phyloP scores from a whole-genome alignment of 1,140 invertebrate species.

The Drosophila pseudoananassae region DNA sequence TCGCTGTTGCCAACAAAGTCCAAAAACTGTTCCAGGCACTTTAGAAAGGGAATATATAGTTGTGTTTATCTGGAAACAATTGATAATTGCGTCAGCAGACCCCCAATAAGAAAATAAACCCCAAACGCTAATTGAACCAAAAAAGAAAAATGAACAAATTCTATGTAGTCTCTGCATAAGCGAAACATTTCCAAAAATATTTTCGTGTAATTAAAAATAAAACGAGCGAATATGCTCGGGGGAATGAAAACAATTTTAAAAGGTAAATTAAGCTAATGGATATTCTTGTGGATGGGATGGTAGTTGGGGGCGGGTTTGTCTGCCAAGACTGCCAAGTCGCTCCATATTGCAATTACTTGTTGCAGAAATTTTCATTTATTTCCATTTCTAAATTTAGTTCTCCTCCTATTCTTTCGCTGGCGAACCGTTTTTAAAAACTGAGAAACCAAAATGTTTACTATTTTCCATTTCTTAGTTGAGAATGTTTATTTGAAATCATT shows the following conservation, averaged over 20 bases:
- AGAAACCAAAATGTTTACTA: conserved; percentile 41
- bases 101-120: background rate
- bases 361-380: conserved; percentile 41
- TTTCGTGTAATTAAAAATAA: conserved; percentile 39
- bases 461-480: conserved; percentile 8
- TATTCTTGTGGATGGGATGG: conserved; percentile 1
- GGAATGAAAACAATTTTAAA: conserved; percentile 69
- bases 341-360: conserved; percentile 71
- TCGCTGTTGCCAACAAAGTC: conserved; percentile 22
- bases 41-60: conserved; percentile 21
- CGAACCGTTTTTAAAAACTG: conserved; percentile 17
- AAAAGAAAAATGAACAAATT: background rate
- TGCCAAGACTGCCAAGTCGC: conserved; percentile 27
- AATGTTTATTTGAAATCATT: conserved; percentile 56
- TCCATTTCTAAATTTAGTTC: conserved; percentile 48
- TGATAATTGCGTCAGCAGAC: conserved; percentile 68
- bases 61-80: conserved; percentile 55
- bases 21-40: background rate
- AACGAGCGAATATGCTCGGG: conserved; percentile 25
- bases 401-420: conserved; percentile 5
- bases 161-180: conserved; percentile 25
- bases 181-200: conserved; percentile 42
- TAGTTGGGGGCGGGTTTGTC: background rate
- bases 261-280: conserved; percentile 74
- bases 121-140: conserved; percentile 36